Conservation (phyloP, 2,888 invertebrate species). For the Phyllotreta cruciferae region DNA sequence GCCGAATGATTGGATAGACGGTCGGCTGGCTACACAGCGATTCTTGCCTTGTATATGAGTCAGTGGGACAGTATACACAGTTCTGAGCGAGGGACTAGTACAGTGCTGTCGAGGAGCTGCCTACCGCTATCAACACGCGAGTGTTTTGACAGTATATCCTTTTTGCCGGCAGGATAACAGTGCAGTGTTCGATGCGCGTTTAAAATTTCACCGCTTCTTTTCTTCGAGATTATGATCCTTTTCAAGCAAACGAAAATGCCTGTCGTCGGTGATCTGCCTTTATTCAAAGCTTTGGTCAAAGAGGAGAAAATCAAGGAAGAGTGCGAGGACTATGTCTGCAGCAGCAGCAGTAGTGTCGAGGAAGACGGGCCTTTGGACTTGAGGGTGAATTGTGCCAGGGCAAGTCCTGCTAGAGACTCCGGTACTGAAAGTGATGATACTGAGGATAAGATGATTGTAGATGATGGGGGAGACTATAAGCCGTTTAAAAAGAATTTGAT, state of each 20-base stretch:
- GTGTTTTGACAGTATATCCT: conserved; percentile 17
- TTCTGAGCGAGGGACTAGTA: conserved; percentile 35
- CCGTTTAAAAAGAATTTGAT: conserved; percentile 93
- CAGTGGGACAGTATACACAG: conserved; percentile 63
- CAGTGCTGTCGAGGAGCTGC: conserved; percentile 36
- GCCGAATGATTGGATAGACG: conserved; percentile 46
- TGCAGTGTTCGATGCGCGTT: conserved; percentile 22
- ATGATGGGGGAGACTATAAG: conserved; percentile 65
- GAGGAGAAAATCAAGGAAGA: conserved; percentile 49
- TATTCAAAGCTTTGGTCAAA: conserved; percentile 45
- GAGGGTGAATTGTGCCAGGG: conserved; percentile 67
- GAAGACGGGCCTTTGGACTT: conserved; percentile 74
- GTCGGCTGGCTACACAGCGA: conserved; percentile 1
- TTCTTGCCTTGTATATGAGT: conserved; percentile 64
- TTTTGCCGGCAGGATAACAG: conserved; percentile 12
- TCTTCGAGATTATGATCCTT: conserved; percentile 44
- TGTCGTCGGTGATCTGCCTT: conserved; percentile 44
- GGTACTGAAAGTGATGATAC: conserved; percentile 85
- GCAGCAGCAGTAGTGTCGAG: conserved; percentile 42
- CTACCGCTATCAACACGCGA: conserved; percentile 21
- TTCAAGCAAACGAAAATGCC: conserved; percentile 49
- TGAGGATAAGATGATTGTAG: conserved; percentile 62
- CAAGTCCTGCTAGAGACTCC: conserved; percentile 67
- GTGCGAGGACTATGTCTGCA: conserved; percentile 45
- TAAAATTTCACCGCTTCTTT: conserved; percentile 8